Conservation (phyloP, 2,113 vertebrate species). For the Saccopteryx leptura region DNA sequence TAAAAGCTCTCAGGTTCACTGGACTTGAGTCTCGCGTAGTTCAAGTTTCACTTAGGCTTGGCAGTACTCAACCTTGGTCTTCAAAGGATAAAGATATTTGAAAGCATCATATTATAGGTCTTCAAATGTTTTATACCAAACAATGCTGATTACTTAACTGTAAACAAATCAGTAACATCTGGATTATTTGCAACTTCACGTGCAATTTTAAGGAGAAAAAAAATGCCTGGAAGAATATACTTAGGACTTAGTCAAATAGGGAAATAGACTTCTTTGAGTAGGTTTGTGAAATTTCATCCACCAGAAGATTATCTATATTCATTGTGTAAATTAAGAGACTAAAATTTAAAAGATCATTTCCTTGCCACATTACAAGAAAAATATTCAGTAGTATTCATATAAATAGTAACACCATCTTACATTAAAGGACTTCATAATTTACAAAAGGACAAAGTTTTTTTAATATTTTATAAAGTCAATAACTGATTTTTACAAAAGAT, state of each 20-base stretch:
- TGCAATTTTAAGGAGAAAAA: conserved; percentile 50
- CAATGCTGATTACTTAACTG: conserved; percentile 63
- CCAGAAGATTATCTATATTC: neutral
- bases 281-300: neutral
- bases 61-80: neutral
- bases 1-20: conserved; percentile 25
- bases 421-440: conserved; percentile 17
- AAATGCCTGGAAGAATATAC: conserved; percentile 29
- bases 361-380: conserved; percentile 4
- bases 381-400: neutral
- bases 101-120: conserved; percentile 26
- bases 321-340: neutral
- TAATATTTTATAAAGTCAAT: conserved; percentile 50
- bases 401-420: neutral
- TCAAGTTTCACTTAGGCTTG: conserved; percentile 67
- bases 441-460: conserved; percentile 1
- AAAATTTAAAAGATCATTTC: conserved; percentile 31
- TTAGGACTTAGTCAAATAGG: conserved; percentile 1
- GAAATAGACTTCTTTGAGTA: conserved; percentile 21
- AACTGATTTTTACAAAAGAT: conserved; percentile 43
- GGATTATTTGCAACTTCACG: conserved; percentile 58
- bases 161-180: conserved; percentile 68
- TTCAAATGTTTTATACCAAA: conserved; percentile 66
- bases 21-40: conserved; percentile 33
- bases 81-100: conserved; percentile 69